phyloP scores from a whole-genome alignment of 2,113 vertebrate species.

The Micronycteris hirsuta region DNA sequence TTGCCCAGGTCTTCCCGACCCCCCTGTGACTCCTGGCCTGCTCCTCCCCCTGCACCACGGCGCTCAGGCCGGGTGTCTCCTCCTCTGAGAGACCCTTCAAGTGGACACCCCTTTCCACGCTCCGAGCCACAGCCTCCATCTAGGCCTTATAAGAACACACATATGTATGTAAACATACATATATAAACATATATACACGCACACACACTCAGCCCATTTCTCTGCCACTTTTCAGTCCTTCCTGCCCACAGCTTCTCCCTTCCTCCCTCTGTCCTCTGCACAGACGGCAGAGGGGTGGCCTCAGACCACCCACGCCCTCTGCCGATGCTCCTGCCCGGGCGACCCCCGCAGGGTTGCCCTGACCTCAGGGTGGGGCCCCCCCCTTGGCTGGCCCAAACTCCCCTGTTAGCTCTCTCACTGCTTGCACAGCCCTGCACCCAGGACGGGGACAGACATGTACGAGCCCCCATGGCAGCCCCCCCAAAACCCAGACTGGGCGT shows the following conservation, averaged over 20 bases:
- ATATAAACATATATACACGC: no score
- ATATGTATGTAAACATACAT: no score
- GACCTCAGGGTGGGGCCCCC: not conserved
- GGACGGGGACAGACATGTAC: not conserved
- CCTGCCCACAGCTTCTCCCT: not conserved
- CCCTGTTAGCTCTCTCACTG: not conserved
- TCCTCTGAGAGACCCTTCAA: not conserved
- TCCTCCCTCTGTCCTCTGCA: not conserved
- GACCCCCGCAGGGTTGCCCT: no score
- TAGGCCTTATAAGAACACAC: not conserved
- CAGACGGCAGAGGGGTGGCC: not conserved
- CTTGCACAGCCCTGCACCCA: no score
- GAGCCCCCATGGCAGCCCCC: not conserved
- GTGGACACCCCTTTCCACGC: not conserved
- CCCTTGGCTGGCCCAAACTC: no score
- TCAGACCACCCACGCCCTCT: not conserved
- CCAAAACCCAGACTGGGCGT: not conserved
- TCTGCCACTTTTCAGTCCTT: not conserved
- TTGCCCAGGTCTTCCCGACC: not conserved
- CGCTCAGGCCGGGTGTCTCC: not conserved
- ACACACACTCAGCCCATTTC: not conserved
- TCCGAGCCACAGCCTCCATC: not conserved
- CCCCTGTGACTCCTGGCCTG: not conserved
- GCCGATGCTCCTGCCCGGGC: not conserved
- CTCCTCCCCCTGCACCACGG: not conserved